phyloP scores from a whole-genome alignment of 2,888 invertebrate species.

The Spilosoma lubricipeda region DNA sequence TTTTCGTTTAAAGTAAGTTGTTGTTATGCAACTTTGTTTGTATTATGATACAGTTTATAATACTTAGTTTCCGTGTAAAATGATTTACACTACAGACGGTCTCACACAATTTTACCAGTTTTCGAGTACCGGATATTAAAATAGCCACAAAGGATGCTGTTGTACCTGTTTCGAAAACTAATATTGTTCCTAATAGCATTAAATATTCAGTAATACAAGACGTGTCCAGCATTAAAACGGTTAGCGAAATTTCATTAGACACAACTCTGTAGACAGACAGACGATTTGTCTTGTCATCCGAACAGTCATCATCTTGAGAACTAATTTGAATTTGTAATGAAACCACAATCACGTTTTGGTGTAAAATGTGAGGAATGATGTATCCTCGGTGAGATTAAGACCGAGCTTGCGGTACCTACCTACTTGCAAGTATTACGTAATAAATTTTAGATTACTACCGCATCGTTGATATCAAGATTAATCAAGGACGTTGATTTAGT shows the following conservation, averaged over 20 bases:
- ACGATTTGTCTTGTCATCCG: constrained; percentile 79
- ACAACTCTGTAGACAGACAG: constrained; percentile 62
- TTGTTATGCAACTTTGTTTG: constrained; percentile 34
- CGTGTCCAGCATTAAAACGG: constrained; percentile 71
- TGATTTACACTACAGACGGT: constrained; percentile 40
- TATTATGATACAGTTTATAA: constrained; percentile 16
- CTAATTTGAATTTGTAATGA: constrained; percentile 79
- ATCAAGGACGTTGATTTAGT: background rate
- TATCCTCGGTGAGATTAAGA: constrained; percentile 24
- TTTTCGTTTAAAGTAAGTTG: constrained; percentile 39
- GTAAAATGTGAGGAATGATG: constrained; percentile 48
- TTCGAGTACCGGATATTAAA: constrained; percentile 46
- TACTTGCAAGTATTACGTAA: background rate
- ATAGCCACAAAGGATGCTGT: constrained; percentile 36
- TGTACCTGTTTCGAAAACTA: constrained; percentile 52
- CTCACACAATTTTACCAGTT: constrained; percentile 26
- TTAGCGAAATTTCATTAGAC: constrained; percentile 73
- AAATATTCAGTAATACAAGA: constrained; percentile 61
- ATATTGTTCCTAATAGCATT: constrained; percentile 48
- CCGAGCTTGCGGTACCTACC: constrained; percentile 1
- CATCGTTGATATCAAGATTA: background rate
- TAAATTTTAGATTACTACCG: constrained; percentile 2
- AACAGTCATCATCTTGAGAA: constrained; percentile 67
- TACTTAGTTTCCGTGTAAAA: constrained; percentile 30
- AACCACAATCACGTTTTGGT: constrained; percentile 60